phyloP scores from a whole-genome alignment of 2,888 invertebrate genomes.

The Encarsia formosa region DNA sequence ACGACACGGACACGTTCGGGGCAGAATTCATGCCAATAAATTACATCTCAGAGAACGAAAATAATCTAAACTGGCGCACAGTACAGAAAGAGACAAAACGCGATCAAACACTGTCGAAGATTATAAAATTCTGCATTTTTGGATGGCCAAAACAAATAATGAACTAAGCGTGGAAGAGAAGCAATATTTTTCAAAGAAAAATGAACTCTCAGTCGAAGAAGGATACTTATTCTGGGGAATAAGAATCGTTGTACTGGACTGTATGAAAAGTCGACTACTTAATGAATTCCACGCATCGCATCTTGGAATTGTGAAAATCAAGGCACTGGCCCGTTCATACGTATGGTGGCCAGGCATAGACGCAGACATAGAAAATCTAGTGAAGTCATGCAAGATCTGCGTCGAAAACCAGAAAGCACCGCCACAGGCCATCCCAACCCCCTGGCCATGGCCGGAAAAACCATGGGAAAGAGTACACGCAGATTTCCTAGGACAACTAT shows the following conservation, averaged over 20 bases:
- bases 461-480: constrained; percentile 15
- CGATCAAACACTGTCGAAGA: too few relatives aligned
- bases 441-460: constrained; percentile 19
- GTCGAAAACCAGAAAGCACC: constrained; percentile 15
- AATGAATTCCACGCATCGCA: not conserved
- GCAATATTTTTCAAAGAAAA: too few relatives aligned
- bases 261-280: not conserved
- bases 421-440: constrained; percentile 3
- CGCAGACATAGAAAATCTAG: not conserved
- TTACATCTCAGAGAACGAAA: too few relatives aligned
- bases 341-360: constrained; percentile 6
- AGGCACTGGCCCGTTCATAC: not conserved
- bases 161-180: too few relatives aligned
- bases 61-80: too few relatives aligned
- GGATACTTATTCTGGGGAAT: constrained; percentile 1
- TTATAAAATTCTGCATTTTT: too few relatives aligned
- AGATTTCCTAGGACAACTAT: constrained; percentile 21
- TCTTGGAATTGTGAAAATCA: constrained; percentile 4
- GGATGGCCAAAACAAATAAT: too few relatives aligned
- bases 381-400: constrained; percentile 11
- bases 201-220: not conserved
- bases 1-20: too few relatives aligned
- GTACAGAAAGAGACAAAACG: too few relatives aligned
- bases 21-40: too few relatives aligned
- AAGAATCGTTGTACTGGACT: not conserved